These are phyloP conservation scores for Drosophila monieri DNA, from an alignment of 2,888 invertebrate genomes.

Conservation along the genomic window DNA sequence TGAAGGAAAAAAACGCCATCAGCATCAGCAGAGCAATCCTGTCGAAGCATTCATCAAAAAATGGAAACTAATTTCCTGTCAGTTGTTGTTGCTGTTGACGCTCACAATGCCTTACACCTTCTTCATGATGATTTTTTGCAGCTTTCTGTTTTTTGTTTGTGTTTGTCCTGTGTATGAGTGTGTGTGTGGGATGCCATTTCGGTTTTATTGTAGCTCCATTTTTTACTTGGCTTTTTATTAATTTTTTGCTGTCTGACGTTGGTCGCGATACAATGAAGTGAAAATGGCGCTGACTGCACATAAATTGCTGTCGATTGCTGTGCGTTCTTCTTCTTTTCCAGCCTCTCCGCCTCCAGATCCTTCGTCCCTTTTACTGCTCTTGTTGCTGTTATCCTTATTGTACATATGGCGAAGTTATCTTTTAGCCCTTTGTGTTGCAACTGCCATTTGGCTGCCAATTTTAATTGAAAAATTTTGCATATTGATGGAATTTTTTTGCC, in stretches of 20 bases:
- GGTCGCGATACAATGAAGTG: constrained; percentile 79
- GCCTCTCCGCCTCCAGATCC: constrained; percentile 11
- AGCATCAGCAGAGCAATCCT: constrained; percentile 74
- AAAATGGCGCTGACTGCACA: constrained; percentile 79
- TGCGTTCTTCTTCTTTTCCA: constrained; percentile 30
- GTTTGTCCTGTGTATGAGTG: constrained; percentile 11
- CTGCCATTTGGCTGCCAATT: constrained; percentile 71
- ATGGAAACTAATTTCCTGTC: constrained; percentile 84
- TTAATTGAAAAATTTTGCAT: constrained; percentile 84
- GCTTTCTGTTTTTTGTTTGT: constrained; percentile 31
- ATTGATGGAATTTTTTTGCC: constrained; percentile 80
- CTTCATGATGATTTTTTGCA: constrained; percentile 50
- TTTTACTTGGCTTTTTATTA: constrained; percentile 76
- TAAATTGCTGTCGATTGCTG: constrained; percentile 79
- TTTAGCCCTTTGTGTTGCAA: constrained; percentile 54
- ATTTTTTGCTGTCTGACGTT: constrained; percentile 78
- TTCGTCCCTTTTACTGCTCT: constrained; percentile 12
- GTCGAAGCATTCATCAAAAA: constrained; percentile 84
- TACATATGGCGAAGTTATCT: constrained; percentile 72
- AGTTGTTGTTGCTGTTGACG: constrained; percentile 80
- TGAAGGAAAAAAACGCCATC: constrained; percentile 52
- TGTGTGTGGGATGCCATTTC: constrained; percentile 58
- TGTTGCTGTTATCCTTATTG: constrained; percentile 47
- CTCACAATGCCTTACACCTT: constrained; percentile 78
- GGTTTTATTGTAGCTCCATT: constrained; percentile 78